phyloP scores from a whole-genome alignment of 2,888 invertebrate species.

The Troides helena region DNA sequence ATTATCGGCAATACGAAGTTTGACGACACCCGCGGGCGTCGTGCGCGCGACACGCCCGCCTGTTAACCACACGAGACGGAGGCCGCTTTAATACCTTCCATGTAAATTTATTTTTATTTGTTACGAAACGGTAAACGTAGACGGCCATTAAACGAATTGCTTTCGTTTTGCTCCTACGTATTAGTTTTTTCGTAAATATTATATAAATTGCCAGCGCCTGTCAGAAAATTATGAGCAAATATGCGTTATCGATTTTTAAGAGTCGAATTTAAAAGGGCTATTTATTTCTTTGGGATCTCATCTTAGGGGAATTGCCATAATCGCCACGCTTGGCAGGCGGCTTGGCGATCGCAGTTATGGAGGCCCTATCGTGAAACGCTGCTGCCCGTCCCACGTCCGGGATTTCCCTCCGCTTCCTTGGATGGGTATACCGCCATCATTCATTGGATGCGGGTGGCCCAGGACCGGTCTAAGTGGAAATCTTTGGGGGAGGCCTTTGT shows the following conservation, averaged over 20 bases:
- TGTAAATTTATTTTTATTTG: conserved; percentile 66
- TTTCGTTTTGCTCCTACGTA: conserved; percentile 48
- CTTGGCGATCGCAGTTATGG: too few relatives aligned
- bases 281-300: too few relatives aligned
- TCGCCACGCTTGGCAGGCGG: too few relatives aligned
- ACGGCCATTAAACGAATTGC: conserved; percentile 58
- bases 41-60: conserved; percentile 45
- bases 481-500: too few relatives aligned
- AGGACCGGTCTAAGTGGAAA: too few relatives aligned
- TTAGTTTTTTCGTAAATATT: conserved; percentile 19
- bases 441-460: too few relatives aligned
- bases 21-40: conserved; percentile 62
- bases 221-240: conserved; percentile 18
- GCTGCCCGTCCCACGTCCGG: too few relatives aligned
- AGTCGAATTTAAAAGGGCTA: too few relatives aligned
- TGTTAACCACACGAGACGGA: conserved; percentile 28
- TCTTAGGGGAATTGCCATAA: too few relatives aligned
- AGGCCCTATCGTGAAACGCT: too few relatives aligned
- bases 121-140: conserved; percentile 38
- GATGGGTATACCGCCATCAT: too few relatives aligned
- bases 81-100: conserved; percentile 41
- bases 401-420: too few relatives aligned
- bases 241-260: conserved; percentile 16
- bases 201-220: conserved; percentile 27
- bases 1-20: conserved; percentile 49